These are phyloP conservation scores for Drosophila setosimentum DNA, from an alignment of 2,888 invertebrate genomes.

Conservation along the genomic window DNA sequence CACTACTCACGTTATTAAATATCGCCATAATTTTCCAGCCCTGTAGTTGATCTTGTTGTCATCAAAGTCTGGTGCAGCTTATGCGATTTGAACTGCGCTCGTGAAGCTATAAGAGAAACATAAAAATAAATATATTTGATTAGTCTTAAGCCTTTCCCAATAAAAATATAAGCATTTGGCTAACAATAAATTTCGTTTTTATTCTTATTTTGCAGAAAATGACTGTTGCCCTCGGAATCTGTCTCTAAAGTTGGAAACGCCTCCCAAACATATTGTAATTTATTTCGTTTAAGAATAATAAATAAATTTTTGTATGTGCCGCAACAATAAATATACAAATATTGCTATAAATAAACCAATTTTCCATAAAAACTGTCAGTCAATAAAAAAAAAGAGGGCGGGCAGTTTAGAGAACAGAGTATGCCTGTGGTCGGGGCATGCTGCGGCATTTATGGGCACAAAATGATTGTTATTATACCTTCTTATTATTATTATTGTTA, in stretches of 20 bases:
- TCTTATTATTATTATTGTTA: constrained; percentile 74
- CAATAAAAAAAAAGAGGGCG: constrained; percentile 52
- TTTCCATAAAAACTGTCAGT: constrained; percentile 61
- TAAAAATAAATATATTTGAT: constrained; percentile 35
- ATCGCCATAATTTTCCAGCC: constrained; percentile 40
- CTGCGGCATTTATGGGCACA: constrained; percentile 65
- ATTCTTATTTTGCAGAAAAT: constrained; percentile 27
- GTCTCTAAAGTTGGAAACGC: not conserved
- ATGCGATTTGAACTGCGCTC: constrained; percentile 15
- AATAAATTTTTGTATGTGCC: constrained; percentile 31
- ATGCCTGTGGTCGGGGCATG: constrained; percentile 23
- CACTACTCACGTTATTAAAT: constrained; percentile 62
- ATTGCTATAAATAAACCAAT: constrained; percentile 70
- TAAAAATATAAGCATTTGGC: constrained; percentile 14
- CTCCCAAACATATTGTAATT: constrained; percentile 32
- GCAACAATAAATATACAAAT: constrained; percentile 63
- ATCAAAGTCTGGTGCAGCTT: constrained; percentile 17
- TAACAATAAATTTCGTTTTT: constrained; percentile 41
- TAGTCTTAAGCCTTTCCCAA: constrained; percentile 28
- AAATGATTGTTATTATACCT: constrained; percentile 75
- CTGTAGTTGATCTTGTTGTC: constrained; percentile 14
- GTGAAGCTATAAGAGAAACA: constrained; percentile 35
- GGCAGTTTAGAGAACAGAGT: constrained; percentile 13
- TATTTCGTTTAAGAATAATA: constrained; percentile 34
- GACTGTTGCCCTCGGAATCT: constrained; percentile 9